phyloP scores from a whole-genome alignment of 53 echinoderm and acorn worm genomes.

The Henricia sp. region DNA sequence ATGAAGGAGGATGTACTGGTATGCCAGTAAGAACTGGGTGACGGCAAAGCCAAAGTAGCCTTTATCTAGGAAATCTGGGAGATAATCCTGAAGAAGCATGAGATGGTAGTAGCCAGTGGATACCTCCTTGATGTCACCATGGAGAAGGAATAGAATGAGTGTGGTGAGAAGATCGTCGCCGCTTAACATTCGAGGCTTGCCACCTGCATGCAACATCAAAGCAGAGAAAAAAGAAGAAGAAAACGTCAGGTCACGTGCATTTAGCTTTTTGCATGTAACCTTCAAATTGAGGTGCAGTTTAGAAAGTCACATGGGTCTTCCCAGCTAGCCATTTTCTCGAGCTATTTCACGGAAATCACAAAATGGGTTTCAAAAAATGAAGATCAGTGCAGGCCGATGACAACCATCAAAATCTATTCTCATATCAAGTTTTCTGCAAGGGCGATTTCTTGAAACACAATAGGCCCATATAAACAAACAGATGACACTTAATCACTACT shows the following conservation, averaged over 20 bases:
- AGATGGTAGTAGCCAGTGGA: conserved; percentile 74
- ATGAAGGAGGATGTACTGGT: conserved; percentile 40
- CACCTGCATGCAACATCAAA: conserved; percentile 55
- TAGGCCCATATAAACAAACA: no score
- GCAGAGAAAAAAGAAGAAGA: neutral
- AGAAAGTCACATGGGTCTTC: no score
- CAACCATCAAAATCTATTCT: no score
- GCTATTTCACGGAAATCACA: no score
- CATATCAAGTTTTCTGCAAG: no score
- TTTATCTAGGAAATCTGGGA: conserved; percentile 84
- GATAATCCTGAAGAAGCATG: conserved; percentile 75
- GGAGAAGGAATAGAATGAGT: conserved; percentile 83
- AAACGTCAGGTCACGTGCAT: neutral
- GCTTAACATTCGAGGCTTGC: conserved; percentile 76
- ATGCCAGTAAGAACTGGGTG: conserved; percentile 78
- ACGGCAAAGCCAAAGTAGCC: conserved; percentile 82
- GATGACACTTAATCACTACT: no score
- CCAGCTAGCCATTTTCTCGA: no score
- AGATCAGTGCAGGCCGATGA: no score
- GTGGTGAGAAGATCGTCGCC: conserved; percentile 85
- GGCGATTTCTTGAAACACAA: no score
- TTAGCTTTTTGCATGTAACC: no score
- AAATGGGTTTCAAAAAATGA: no score
- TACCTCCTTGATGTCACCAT: conserved; percentile 75
- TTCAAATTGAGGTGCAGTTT: no score